These are phyloP conservation scores for Chromis chromis DNA, from an alignment of 2,797 vertebrate genomes.

Conservation along the genomic window DNA sequence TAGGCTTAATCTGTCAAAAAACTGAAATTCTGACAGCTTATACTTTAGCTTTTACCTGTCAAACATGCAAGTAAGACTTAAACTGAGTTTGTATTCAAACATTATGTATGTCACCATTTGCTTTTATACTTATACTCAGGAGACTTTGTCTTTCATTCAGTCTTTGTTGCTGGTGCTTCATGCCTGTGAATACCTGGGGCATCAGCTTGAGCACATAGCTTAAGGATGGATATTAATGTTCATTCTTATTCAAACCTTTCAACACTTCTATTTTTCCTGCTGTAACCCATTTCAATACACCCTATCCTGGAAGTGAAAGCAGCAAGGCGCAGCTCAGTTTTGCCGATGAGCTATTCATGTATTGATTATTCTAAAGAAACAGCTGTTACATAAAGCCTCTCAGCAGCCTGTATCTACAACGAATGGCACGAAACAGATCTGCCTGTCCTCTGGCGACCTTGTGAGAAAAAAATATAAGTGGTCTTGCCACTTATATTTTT, in stretches of 20 bases:
- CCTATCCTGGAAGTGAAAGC: not conserved
- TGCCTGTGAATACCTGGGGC: not conserved
- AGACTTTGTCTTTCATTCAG: constrained; percentile 18
- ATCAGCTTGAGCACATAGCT: not conserved
- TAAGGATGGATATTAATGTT: not conserved
- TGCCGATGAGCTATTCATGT: constrained; percentile 15
- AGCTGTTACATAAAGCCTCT: constrained; percentile 22
- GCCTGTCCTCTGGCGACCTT: not conserved
- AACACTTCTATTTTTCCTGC: not conserved
- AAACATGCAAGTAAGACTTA: constrained; percentile 17
- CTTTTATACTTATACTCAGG: not conserved
- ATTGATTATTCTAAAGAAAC: constrained; percentile 15
- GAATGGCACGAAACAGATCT: constrained; percentile 21
- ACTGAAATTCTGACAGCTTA: not conserved
- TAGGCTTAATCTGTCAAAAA: constrained; percentile 9
- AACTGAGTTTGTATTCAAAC: not conserved
- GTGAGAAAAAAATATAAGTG: not conserved
- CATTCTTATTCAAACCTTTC: constrained; percentile 12
- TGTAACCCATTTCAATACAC: not conserved
- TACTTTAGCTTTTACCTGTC: not conserved
- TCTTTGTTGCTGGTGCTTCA: not conserved
- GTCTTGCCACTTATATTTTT: too few relatives aligned
- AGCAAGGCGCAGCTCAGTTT: constrained; percentile 1
- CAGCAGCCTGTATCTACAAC: constrained; percentile 7
- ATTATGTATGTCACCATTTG: not conserved